A percentile compares a stretch with the other conserved stretches of the same genome.
Evolutionary conservation across 2,797 vertebrate genomes (phyloP).

Genomic region (Sebastes steindachneri): DNA sequence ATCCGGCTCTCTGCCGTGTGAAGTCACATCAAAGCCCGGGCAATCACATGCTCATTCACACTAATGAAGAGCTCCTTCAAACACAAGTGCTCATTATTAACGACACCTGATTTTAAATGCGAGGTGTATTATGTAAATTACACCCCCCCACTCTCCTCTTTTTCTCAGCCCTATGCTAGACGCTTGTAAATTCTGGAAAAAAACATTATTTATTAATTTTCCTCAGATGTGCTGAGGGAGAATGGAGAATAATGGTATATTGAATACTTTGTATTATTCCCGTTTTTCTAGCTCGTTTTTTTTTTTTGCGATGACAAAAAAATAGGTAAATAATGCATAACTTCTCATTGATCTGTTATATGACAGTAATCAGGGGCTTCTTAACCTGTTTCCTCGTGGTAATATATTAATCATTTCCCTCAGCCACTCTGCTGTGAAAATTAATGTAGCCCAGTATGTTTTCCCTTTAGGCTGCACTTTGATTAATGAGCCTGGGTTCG

Average conservation of each 20-base stretch:
- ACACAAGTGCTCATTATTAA: constrained; percentile 80
- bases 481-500: constrained; percentile 75
- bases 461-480: constrained; percentile 74
- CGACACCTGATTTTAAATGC: constrained; percentile 80
- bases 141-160: neutral
- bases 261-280: constrained; percentile 8
- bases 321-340: constrained; percentile 58
- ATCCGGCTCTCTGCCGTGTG: constrained; percentile 71
- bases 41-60: constrained; percentile 72
- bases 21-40: constrained; percentile 85
- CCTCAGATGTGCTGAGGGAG: neutral
- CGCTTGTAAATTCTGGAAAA: constrained; percentile 17
- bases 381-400: constrained; percentile 75
- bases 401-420: constrained; percentile 78
- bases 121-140: constrained; percentile 74
- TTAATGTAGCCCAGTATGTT: constrained; percentile 76
- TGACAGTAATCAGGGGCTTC: constrained; percentile 77
- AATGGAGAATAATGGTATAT: neutral
- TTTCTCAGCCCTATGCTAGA: neutral
- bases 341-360: constrained; percentile 65
- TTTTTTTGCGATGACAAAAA: constrained; percentile 31
- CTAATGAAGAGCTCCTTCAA: constrained; percentile 77
- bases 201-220: constrained; percentile 5
- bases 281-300: constrained; percentile 13
- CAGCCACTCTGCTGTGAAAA: constrained; percentile 73